These are phyloP conservation scores for Bradypodion ventrale DNA, from an alignment of 2,797 vertebrate genomes.

Conservation along the genomic window DNA sequence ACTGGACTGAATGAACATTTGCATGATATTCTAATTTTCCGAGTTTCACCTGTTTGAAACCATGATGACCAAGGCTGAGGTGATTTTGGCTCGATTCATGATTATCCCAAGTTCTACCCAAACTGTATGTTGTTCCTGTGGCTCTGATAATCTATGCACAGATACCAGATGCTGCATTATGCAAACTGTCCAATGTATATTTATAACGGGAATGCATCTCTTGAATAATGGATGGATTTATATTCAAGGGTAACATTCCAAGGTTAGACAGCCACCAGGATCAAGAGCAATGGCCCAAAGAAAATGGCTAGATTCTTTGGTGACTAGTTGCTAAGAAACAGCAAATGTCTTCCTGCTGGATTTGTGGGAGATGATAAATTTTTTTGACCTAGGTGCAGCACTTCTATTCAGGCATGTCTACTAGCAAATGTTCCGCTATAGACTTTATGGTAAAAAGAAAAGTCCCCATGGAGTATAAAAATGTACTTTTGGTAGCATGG, in stretches of 20 bases:
- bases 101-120: neutral
- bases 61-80: neutral
- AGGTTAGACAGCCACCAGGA: conserved; percentile 31
- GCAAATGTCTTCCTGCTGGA: conserved; percentile 32
- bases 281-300: conserved; percentile 13
- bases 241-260: conserved; percentile 18
- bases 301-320: conserved; percentile 20
- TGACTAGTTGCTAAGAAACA: conserved; percentile 40
- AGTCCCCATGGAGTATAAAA: neutral
- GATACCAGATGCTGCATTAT: neutral
- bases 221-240: neutral
- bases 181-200: neutral
- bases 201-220: neutral
- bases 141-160: conserved; percentile 2
- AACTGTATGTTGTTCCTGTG: neutral
- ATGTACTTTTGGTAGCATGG: rapidly evolving
- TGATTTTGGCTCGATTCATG: neutral
- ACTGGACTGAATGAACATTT: no score
- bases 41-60: no score
- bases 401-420: conserved; percentile 22
- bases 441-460: neutral
- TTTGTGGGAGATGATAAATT: conserved; percentile 30
- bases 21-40: no score
- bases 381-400: neutral
- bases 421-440: conserved; percentile 7